A percentile compares a stretch with the other conserved stretches of the same genome.
These are phyloP conservation scores for Agriotes lineatus DNA, from an alignment of 2,888 invertebrate genomes.

Conservation along the genomic window DNA sequence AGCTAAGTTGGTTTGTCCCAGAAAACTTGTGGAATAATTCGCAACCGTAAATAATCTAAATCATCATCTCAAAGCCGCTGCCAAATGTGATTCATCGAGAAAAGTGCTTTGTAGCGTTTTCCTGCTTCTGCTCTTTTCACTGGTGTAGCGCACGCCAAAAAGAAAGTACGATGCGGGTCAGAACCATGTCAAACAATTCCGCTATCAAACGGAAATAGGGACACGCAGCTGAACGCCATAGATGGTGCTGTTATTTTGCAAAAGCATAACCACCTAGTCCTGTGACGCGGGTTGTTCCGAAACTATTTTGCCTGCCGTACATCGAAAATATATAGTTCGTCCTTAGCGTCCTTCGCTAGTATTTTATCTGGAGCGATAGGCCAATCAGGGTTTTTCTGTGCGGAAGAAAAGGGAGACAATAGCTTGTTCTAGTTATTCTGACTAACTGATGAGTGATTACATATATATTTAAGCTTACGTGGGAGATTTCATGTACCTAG, in stretches of 20 bases:
- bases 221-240: not conserved
- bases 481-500: conserved; percentile 1
- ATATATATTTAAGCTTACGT: too few relatives aligned
- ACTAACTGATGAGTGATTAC: not conserved
- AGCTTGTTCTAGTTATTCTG: not conserved
- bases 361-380: conserved; percentile 11
- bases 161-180: conserved; percentile 17
- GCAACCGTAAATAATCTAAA: conserved; percentile 34
- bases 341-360: not conserved
- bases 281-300: not conserved
- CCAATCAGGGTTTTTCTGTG: not conserved
- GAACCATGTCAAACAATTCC: conserved; percentile 13
- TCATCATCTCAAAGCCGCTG: not conserved
- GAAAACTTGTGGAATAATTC: conserved; percentile 53
- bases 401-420: not conserved
- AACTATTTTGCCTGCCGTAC: too few relatives aligned
- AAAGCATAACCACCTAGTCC: not conserved
- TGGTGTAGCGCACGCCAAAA: not conserved
- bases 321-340: not conserved
- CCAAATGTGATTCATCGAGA: not conserved
- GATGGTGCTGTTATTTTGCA: not conserved
- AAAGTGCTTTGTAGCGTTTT: not conserved
- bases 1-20: conserved; percentile 60
- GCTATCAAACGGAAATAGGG: conserved; percentile 1
- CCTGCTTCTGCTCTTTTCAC: not conserved